Evolutionary conservation across 1,140 invertebrate genomes (phyloP), one percentile per base, ranked within the genome.

Genomic region (Leptestheria dahalacensis): DNA sequence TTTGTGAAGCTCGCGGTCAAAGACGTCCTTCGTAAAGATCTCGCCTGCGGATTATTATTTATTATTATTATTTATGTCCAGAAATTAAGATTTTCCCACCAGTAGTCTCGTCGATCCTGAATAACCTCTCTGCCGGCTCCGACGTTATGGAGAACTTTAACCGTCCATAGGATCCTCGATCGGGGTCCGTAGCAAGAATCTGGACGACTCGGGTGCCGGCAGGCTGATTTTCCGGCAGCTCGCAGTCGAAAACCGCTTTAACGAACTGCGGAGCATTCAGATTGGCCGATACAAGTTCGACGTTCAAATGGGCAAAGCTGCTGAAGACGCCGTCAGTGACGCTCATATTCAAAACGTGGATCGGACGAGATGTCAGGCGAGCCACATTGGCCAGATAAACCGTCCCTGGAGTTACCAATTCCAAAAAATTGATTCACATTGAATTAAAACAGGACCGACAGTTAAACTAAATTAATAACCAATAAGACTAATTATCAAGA

Each of bases 291-390:
- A 86, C 70, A 46, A 93, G 79, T 63, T 82, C 80, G 29, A 96
- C 82, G 73, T 86, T 83, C 1, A 89, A 77, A 49, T 84, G 72
- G 0, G 88, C 80, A 71, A 88, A 91, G 50, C 80, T 85, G 1
- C 87, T 90, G 71, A 92, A 88, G 11, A 93, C 85, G 3, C 90
- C 90, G 74, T 97, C 91, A 33, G 88, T 91, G 18, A 91, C 89
- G 1, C 87, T 90, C n/a, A 97, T 81, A 70, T 94, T 95, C 9
- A 93, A 72, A 63, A 82, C 73, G 63, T 81, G 82, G 62, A 75
- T 72, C 49, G 78, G 73, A 51, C 78, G 73, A 11, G 81, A 77
- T 3, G 78, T 76, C 50, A 83, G 81, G 65, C 81, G 79, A 48
- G 81, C 78, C 68, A 84, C 75, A 63, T 83, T 82, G 10, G 79